Percentiles rank a stretch among this genome's conserved stretches.
These are phyloP conservation scores for Rhynchotus rufescens DNA, from an alignment of 2,797 vertebrate genomes.

Conservation along the genomic window DNA sequence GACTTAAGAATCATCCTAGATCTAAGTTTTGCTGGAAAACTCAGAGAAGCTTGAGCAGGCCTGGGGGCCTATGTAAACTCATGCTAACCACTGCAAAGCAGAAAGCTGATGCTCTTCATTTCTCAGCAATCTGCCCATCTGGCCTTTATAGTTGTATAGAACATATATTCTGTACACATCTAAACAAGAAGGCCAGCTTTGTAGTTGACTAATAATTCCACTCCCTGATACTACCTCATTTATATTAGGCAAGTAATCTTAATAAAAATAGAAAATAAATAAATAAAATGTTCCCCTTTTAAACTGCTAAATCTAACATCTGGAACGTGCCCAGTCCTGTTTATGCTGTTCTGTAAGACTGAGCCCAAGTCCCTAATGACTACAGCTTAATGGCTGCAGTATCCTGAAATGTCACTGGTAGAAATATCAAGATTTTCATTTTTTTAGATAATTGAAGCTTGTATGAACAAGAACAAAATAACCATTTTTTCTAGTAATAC, in stretches of 20 bases:
- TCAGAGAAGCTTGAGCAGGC: background rate
- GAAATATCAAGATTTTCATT: slow-evolving; percentile 49
- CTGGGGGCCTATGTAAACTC: background rate
- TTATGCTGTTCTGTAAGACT: background rate
- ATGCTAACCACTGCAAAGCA: background rate
- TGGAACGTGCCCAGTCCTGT: background rate
- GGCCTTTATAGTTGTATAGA: slow-evolving; percentile 52
- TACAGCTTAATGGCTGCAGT: background rate
- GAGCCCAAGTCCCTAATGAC: background rate
- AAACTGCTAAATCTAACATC: background rate
- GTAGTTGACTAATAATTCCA: slow-evolving; percentile 24
- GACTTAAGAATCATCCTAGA: background rate
- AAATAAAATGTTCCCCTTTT: background rate
- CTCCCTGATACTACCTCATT: background rate
- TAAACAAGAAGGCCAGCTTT: slow-evolving; percentile 49
- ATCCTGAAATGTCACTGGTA: background rate
- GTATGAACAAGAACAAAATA: slow-evolving; percentile 53
- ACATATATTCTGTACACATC: slow-evolving; percentile 50
- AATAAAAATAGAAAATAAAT: background rate
- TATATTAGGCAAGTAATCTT: slow-evolving; percentile 1
- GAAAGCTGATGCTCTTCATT: slow-evolving; percentile 25
- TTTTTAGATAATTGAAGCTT: slow-evolving; percentile 40
- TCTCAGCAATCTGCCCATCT: slow-evolving; percentile 69
- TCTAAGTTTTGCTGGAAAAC: slow-evolving; percentile 13
- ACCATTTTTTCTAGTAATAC: slow-evolving; percentile 10